Base-by-base conservation (phyloP, 2,113 vertebrate species). In the Trachemys scripta region DNA sequence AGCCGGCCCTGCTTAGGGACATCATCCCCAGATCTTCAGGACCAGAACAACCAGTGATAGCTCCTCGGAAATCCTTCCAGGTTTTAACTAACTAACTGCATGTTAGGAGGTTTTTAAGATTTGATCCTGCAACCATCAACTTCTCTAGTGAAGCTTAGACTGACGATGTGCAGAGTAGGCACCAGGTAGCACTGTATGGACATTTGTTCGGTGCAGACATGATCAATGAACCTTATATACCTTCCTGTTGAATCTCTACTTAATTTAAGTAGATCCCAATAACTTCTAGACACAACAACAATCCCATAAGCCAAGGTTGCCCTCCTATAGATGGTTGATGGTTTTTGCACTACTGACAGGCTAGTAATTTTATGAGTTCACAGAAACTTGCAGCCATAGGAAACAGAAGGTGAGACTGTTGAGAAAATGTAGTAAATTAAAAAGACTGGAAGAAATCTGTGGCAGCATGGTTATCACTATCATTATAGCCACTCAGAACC, bases 371-470 rank as follows among this genome's bases (percentile, higher is more conserved):
- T 80, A 81, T 53, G 93, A 91, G 89, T 92, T 96, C 90, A 85
- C 69, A 94, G 84, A 95, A 88, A 42, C 10, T 54, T 54, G 82
- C 91, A 93, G 69, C 24, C 82, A 88, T 95, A 91, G 92, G 92
- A 96, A 96, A 95, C 78, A 54, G 89, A 96, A 97, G 92, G 97
- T 95, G 94, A 96, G 84, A 97, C 85, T 20, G 27, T 97, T 94
- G 94, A 96, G 93, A 97, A 94, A 96, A 95, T 62, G 54, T 4
- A 88, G 10, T 12, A 11, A 92, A 6, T 14, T 87, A 91, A 83
- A 92, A 96, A 42, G 78, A 47, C 50, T 90, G 88, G 54, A 94
- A 93, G 0, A 0, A 69, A 81, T 85, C 50, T 0, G 0, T 69
- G 80, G 80, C 57, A 85, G 88, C n/a, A 59, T 65, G 76, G 79